Conservation (phyloP, 2,888 invertebrate genomes). For the Thecophora atra region DNA sequence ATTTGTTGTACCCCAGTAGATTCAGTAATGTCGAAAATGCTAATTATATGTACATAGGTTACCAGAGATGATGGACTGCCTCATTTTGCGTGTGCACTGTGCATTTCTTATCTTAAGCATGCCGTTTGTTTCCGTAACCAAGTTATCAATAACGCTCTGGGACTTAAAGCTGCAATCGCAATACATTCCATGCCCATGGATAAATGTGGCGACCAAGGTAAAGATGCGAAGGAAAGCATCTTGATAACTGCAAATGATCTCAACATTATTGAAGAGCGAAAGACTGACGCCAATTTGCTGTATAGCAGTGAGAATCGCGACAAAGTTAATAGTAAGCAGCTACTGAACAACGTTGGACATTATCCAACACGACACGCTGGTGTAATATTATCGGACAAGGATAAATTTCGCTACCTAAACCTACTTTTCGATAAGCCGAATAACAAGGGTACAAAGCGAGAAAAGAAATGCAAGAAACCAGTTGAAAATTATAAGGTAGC, state of each 20-base stretch:
- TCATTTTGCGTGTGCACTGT: conserved; percentile 61
- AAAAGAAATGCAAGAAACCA: conserved; percentile 29
- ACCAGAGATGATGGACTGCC: conserved; percentile 62
- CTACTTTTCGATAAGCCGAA: conserved; percentile 54
- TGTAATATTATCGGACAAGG: not conserved
- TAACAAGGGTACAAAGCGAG: conserved; percentile 42
- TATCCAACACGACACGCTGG: conserved; percentile 44
- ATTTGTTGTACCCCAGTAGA: no score
- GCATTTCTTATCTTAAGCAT: conserved; percentile 65
- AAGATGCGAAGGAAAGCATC: conserved; percentile 45
- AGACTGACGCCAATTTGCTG: conserved; percentile 56
- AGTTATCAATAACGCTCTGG: conserved; percentile 58
- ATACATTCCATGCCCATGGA: conserved; percentile 38
- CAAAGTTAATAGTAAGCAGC: conserved; percentile 56
- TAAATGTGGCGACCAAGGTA: conserved; percentile 12
- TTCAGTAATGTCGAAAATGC: not conserved
- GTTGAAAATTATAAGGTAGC: conserved; percentile 27
- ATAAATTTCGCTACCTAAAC: conserved; percentile 54
- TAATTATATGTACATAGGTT: conserved; percentile 53
- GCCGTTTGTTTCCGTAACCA: conserved; percentile 64
- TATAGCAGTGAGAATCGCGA: conserved; percentile 52
- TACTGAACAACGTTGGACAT: conserved; percentile 46
- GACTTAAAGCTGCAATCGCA: conserved; percentile 52
- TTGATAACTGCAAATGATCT: conserved; percentile 56
- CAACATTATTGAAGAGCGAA: conserved; percentile 53